Percentiles rank a stretch among this genome's conserved stretches.
Evolutionary conservation across 1,140 invertebrate genomes (phyloP).

Genomic region (Aphelenchoides fujianensis): DNA sequence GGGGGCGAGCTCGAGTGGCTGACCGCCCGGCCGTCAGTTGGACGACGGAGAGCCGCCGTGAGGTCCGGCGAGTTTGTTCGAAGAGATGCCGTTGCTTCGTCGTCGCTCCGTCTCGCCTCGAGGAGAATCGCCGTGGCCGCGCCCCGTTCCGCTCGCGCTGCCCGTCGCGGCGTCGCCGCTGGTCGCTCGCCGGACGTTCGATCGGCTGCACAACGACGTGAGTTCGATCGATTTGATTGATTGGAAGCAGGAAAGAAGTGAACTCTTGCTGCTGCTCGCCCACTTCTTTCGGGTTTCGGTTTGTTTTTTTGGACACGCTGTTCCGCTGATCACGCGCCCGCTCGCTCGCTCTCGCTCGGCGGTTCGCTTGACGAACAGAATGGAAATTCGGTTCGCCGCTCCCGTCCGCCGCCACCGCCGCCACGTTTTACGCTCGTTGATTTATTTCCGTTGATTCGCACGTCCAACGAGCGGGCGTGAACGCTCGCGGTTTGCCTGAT

Average conservation of each 20-base stretch:
- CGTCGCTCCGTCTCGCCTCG: background rate
- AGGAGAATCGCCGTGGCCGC: background rate
- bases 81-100: background rate
- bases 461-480: too few relatives aligned
- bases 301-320: background rate
- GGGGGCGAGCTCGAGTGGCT: too few relatives aligned
- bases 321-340: slow-evolving; percentile 1
- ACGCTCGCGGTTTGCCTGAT: too few relatives aligned
- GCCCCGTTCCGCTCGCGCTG: background rate
- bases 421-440: background rate
- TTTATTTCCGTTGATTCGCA: background rate
- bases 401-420: too few relatives aligned
- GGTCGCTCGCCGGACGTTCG: background rate
- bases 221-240: too few relatives aligned
- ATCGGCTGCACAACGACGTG: background rate
- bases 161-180: background rate
- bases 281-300: too few relatives aligned
- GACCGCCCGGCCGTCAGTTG: too few relatives aligned
- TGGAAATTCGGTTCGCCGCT: slow-evolving; percentile 5
- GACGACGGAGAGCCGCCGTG: too few relatives aligned
- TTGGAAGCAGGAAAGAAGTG: too few relatives aligned
- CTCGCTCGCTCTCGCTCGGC: background rate
- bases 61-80: too few relatives aligned
- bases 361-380: background rate
- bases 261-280: too few relatives aligned